Base-by-base conservation (phyloP, 30 jellyfish, hydroid and myxozoan species). In the Aurelia sp. region DNA sequence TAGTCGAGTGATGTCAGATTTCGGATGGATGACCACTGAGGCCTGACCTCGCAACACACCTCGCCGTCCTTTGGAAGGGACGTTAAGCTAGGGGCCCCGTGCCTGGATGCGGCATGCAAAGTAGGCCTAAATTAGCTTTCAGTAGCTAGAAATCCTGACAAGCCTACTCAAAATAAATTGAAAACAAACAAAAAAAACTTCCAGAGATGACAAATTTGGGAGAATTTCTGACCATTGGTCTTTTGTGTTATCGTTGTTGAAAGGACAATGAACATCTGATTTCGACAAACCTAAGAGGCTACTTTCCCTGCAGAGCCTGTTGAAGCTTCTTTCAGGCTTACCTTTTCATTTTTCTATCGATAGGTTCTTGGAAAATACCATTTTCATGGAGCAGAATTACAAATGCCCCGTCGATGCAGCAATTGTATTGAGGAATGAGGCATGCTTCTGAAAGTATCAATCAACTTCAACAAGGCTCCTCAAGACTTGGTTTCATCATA, bases 351-450 rank as follows among this genome's bases (percentile, higher is more conserved):
- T 44, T 70, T 70, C 60, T 52, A 13, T 44, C 55, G 55, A 18
- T 60, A 78, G 89, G 59, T 20, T 78, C 89, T 9, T 78, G 89
- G 89, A 63, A 47, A 62, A 61, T 78, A 27, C 89, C 89, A 3
- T 51, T 7, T 7, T 78, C 89, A 6, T 78, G 89, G 89, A 63
- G 58, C 47, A 41, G 72, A 53, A 21, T 65, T 0, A 0, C 13
- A 33, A 41, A 67, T 52, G 60, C 70, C 8, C 50, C 89, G 41
- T 78, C 59, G 16, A 10, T 78, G 33, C 89, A 61, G 17, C 77
- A 63, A 61, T 63, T 78, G 78, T 78, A 61, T 52, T 78, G 73
- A 63, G 6, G 41, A 44, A 44, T 41, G 52, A 13, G 11, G 52
- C 13, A 2, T 44, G 57, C 41, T 37, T 21, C 41, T n/a, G 10